A percentile compares a stretch with the other conserved stretches of the same genome.
phyloP scores from a whole-genome alignment of 1,140 invertebrate species.

The Plutomurus gul region DNA sequence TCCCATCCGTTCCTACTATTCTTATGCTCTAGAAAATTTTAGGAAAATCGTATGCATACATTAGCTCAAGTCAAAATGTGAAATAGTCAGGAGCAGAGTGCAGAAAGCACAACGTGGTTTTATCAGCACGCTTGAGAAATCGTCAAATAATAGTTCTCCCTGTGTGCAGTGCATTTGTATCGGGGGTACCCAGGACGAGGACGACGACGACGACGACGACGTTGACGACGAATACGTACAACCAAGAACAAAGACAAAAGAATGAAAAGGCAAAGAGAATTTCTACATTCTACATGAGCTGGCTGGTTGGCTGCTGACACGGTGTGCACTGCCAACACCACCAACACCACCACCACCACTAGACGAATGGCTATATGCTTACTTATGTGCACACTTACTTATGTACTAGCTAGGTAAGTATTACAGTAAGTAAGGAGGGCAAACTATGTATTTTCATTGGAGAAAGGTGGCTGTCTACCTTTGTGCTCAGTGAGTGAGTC shows the following conservation, averaged over 20 bases:
- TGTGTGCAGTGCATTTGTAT: not conserved
- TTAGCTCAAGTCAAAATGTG: not conserved
- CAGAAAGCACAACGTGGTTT: slow-evolving; percentile 26
- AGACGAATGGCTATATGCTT: no score
- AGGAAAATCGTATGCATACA: slow-evolving; percentile 19
- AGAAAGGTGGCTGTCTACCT: slow-evolving; percentile 8
- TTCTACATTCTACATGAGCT: not conserved
- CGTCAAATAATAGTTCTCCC: slow-evolving; percentile 16
- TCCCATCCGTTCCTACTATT: not conserved
- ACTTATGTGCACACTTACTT: not conserved
- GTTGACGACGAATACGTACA: not conserved
- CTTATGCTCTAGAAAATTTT: not conserved
- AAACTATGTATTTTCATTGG: not conserved
- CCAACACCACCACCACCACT: not conserved
- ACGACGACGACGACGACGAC: no score
- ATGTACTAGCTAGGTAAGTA: no score
- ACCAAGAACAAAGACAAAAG: slow-evolving; percentile 13
- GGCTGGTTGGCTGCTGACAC: not conserved
- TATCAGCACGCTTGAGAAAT: slow-evolving; percentile 23
- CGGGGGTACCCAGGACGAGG: no score
- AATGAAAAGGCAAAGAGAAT: not conserved
- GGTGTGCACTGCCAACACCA: not conserved
- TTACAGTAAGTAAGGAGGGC: no score
- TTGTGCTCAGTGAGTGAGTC: not conserved
- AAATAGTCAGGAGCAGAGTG: slow-evolving; percentile 9